Evolutionary conservation across 2,113 vertebrate species (phyloP).

Genomic region (Percina caprodes): DNA sequence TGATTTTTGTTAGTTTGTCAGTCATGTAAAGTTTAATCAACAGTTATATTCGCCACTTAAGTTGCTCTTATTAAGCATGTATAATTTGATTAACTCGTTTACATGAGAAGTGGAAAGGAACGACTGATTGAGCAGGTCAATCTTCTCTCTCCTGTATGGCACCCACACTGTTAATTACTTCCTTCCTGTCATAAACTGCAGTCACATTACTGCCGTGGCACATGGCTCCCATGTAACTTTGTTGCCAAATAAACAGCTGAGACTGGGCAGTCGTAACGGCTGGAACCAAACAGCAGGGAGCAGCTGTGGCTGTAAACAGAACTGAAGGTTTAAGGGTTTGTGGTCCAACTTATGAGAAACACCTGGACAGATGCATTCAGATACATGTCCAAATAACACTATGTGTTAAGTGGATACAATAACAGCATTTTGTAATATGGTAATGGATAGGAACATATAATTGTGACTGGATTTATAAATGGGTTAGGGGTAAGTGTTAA

Average conservation of each 20-base stretch:
- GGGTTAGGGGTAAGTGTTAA: background rate
- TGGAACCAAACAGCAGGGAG: conserved; percentile 20
- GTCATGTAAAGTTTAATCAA: conserved; percentile 25
- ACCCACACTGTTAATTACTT: conserved; percentile 37
- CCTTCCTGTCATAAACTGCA: conserved; percentile 42
- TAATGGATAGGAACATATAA: conserved; percentile 1
- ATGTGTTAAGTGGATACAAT: background rate
- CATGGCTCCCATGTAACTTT: conserved; percentile 33
- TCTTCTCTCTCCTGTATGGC: conserved; percentile 23
- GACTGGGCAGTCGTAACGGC: background rate
- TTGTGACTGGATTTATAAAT: background rate
- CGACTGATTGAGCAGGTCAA: conserved; percentile 24
- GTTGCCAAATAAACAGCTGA: conserved; percentile 43
- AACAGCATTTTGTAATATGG: background rate
- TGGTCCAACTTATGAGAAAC: conserved; percentile 19
- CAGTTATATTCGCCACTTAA: background rate
- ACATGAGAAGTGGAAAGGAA: conserved; percentile 24
- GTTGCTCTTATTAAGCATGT: conserved; percentile 20
- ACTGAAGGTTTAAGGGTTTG: background rate
- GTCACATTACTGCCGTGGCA: conserved; percentile 21
- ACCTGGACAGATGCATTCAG: conserved; percentile 8
- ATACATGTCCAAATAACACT: background rate
- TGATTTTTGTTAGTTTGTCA: conserved; percentile 29
- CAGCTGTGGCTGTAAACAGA: conserved; percentile 20
- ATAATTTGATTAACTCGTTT: conserved; percentile 48